Percentiles rank a stretch among this genome's conserved stretches.
Conservation (phyloP, 2,797 vertebrate species). For the Buphagus erythrorhynchus region DNA sequence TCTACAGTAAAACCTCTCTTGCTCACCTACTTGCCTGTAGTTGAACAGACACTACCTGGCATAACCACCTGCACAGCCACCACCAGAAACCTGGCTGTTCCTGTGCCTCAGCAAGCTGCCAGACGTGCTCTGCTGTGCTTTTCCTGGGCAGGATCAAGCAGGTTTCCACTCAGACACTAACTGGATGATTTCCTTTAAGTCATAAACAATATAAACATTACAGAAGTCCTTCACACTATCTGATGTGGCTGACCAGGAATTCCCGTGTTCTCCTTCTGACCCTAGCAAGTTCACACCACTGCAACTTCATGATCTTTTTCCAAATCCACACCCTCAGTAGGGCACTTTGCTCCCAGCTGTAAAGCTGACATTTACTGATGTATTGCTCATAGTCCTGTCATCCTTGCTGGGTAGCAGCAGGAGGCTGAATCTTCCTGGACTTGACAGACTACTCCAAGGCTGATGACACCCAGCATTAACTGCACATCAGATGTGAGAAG, state of each 20-base stretch:
- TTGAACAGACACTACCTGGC: neutral
- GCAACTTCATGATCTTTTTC: neutral
- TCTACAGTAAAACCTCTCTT: neutral
- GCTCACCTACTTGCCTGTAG: neutral
- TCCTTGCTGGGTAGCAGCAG: neutral
- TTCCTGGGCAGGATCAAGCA: neutral
- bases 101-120: neutral
- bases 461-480: neutral
- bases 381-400: neutral
- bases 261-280: neutral
- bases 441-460: neutral
- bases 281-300: neutral
- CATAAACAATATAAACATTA: neutral
- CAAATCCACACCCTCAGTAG: neutral
- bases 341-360: neutral
- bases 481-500: slow-evolving; percentile 20
- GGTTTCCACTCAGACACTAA: neutral
- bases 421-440: neutral
- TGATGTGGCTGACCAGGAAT: neutral
- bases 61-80: neutral
- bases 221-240: neutral
- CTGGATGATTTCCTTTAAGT: neutral
- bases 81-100: neutral
- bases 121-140: neutral
- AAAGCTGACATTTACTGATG: neutral